Conservation (phyloP, 2,888 invertebrate genomes). For the Acronicta alni region DNA sequence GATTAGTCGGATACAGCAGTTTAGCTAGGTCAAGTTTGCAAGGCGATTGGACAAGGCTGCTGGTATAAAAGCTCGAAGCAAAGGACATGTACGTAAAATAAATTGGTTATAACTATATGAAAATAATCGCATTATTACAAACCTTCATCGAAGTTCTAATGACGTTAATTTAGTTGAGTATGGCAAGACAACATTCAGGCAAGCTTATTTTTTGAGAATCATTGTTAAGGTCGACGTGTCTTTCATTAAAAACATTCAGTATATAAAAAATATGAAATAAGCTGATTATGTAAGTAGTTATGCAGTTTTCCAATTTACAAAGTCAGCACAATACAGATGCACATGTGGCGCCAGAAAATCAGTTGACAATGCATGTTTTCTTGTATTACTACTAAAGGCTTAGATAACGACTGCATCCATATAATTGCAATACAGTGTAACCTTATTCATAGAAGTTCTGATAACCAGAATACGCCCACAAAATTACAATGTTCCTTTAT, state of each 20-base stretch:
- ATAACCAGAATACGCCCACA: not conserved
- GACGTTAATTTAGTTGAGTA: not conserved
- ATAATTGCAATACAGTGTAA: not conserved
- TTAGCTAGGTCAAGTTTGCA: constrained; percentile 69
- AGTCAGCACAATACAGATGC: constrained; percentile 10
- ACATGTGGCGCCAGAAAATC: constrained; percentile 12
- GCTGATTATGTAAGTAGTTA: too few relatives aligned
- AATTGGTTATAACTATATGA: constrained; percentile 1
- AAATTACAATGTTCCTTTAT: not conserved
- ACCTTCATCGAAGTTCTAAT: not conserved
- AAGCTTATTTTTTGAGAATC: not conserved
- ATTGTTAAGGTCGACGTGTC: not conserved
- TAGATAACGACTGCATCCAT: not conserved
- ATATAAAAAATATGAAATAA: too few relatives aligned
- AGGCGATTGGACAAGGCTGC: constrained; percentile 54
- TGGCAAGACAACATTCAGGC: not conserved
- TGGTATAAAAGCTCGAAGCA: constrained; percentile 53
- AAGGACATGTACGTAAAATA: constrained; percentile 26
- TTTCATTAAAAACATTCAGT: not conserved
- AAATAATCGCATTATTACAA: not conserved
- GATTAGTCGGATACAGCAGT: constrained; percentile 37
- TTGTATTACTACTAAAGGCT: constrained; percentile 1
- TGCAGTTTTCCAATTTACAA: constrained; percentile 27
- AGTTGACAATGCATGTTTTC: constrained; percentile 12
- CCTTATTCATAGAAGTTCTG: constrained; percentile 1